phyloP scores from a whole-genome alignment of 2,113 vertebrate species.

The Oceanodroma tethys region DNA sequence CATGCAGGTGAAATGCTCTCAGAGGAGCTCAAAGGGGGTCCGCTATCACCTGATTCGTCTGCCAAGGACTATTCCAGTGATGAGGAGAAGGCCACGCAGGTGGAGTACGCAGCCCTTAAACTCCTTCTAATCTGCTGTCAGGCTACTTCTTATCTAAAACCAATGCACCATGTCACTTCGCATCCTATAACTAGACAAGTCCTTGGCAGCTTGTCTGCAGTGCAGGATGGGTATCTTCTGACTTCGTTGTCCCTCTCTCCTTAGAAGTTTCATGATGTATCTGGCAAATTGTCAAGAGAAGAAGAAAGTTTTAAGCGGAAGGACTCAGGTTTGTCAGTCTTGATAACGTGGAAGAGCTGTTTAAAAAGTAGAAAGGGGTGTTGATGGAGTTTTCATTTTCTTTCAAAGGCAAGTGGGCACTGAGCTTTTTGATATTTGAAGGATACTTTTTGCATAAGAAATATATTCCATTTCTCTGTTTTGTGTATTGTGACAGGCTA shows the following conservation, averaged over 20 bases:
- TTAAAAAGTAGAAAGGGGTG: neutral
- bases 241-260: neutral
- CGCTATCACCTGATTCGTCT: neutral
- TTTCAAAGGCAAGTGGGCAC: neutral
- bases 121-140: neutral
- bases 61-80: neutral
- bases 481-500: neutral
- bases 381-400: neutral
- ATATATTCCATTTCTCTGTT: neutral
- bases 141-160: neutral
- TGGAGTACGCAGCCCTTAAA: neutral
- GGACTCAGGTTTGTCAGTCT: conserved; percentile 29
- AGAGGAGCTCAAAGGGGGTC: neutral
- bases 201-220: neutral
- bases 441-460: neutral
- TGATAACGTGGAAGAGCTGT: accelerated
- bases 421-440: neutral
- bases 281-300: neutral
- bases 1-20: neutral
- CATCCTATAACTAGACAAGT: no score
- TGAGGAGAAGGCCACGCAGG: conserved; percentile 1
- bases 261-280: neutral
- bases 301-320: conserved; percentile 10
- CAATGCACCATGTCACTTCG: accelerated
- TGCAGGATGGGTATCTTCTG: neutral